phyloP scores from a whole-genome alignment of 2,797 vertebrate species.

The Okamejei kenojei region DNA sequence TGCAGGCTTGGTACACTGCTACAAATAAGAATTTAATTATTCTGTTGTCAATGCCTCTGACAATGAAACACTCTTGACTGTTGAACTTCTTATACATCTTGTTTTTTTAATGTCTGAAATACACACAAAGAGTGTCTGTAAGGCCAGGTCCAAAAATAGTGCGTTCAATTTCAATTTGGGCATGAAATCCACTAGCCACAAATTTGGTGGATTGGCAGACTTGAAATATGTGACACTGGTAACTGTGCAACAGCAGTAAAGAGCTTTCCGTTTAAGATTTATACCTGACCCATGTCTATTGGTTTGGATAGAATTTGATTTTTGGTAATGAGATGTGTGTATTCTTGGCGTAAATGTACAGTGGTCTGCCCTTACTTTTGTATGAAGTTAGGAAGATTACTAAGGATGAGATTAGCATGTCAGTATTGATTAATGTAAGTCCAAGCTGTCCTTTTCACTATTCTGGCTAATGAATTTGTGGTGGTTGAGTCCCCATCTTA shows the following conservation, averaged over 20 bases:
- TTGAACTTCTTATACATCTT: not conserved
- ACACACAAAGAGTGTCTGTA: not conserved
- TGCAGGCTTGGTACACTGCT: too few species aligned
- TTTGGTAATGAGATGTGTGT: not conserved
- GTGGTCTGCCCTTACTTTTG: not conserved
- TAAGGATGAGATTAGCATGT: not conserved
- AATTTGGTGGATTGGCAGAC: not conserved
- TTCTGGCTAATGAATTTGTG: not conserved
- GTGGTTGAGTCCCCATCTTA: not conserved
- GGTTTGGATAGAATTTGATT: not conserved
- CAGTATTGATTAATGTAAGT: not conserved
- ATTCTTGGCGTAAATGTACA: not conserved
- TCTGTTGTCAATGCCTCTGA: too few species aligned
- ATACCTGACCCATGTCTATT: not conserved
- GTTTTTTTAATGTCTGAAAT: not conserved
- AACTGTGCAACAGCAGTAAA: not conserved
- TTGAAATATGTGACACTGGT: not conserved
- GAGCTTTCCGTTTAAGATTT: not conserved
- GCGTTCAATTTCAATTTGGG: too few species aligned
- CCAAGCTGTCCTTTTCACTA: not conserved
- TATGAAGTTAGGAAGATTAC: not conserved
- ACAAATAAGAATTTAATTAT: too few species aligned
- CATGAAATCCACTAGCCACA: not conserved
- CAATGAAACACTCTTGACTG: too few species aligned
- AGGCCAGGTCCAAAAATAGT: not conserved